Evolutionary conservation across 35 echinoderm and acorn worm species (phyloP), one percentile per base, ranked within the genome.

Genomic region (Diadema setosum): DNA sequence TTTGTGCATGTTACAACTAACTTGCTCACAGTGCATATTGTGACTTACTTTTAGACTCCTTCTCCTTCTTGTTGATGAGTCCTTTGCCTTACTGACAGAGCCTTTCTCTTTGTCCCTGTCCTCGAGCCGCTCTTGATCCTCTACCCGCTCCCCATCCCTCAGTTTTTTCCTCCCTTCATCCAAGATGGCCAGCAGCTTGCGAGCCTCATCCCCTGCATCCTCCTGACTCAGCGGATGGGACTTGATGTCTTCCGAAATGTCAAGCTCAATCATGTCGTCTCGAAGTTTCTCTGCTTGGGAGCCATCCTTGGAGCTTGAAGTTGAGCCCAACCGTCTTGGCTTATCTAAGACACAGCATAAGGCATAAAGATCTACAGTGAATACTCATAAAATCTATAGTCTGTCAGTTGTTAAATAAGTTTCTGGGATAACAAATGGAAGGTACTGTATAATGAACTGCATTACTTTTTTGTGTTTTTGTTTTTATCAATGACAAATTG

Each of bases 221-320:
- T 81, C 70, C 86, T 20, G 6, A 9, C 18, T 12, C 39, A 78
- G 73, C 6, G 40, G n/a, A 41, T 78, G 37, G 23, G 73, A 44
- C 17, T 36, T 78, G 37, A 33, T 23, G 17, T 40, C 73, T 41
- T 78, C 73, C 0, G 73, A 42, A 41, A 78, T 26, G 3, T 78
- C 73, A 0, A 78, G 39, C 40, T 78, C 73, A 7, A 78, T 78
- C 73, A 78, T 78, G 73, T 78, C 73, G 21, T 78, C 73, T 23
- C 73, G 33, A 25, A 78, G 37, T 41, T 78, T 78, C 3, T 78
- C 73, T 2, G 73, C 40, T 39, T 42, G 73, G 14, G 73, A 78
- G 39, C 73, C 73, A 78, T 78, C 73, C 44, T 78, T 78, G 4
- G 73, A 78, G 39, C 73, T 78, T 34, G 73, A 78, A 4, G 73